A percentile compares a stretch with the other conserved stretches of the same genome.
Evolutionary conservation across 2,113 vertebrate genomes (phyloP).

Genomic region (Dasypus novemcinctus): DNA sequence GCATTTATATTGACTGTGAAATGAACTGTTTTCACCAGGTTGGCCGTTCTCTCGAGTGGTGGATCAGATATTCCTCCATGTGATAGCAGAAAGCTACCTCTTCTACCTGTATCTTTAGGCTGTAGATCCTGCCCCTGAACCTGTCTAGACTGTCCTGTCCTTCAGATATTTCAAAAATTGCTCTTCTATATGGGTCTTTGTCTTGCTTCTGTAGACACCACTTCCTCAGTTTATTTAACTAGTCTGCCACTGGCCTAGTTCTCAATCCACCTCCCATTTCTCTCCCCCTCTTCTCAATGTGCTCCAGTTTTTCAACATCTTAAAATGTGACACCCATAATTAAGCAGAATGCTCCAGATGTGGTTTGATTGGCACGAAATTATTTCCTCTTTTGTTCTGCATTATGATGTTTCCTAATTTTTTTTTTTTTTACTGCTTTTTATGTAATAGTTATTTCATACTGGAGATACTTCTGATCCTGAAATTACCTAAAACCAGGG

Average conservation of each 20-base stretch:
- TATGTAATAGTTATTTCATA: background rate
- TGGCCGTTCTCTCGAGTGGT: background rate
- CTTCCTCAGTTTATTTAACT: background rate
- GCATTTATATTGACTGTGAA: too few relatives aligned
- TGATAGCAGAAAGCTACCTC: fast-evolving
- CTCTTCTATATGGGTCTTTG: background rate
- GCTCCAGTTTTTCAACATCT: conserved; percentile 37
- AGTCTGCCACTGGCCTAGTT: background rate
- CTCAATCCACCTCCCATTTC: background rate
- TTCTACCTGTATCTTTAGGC: background rate
- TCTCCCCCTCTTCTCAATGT: background rate
- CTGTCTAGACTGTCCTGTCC: background rate
- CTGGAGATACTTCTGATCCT: conserved; percentile 47
- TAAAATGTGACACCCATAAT: conserved; percentile 35
- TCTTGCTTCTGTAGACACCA: background rate
- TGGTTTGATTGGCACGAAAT: conserved; percentile 40
- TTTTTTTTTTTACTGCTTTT: conserved; percentile 54
- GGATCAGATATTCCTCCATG: fast-evolving
- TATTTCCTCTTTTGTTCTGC: conserved; percentile 63
- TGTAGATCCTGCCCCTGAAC: background rate
- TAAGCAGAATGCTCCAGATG: conserved; percentile 63
- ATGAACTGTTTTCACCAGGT: background rate
- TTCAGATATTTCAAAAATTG: background rate
- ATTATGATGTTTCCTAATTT: conserved; percentile 18
- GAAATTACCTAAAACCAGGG: background rate